phyloP scores from a whole-genome alignment of 2,113 vertebrate species.

The Vidua chalybeata region DNA sequence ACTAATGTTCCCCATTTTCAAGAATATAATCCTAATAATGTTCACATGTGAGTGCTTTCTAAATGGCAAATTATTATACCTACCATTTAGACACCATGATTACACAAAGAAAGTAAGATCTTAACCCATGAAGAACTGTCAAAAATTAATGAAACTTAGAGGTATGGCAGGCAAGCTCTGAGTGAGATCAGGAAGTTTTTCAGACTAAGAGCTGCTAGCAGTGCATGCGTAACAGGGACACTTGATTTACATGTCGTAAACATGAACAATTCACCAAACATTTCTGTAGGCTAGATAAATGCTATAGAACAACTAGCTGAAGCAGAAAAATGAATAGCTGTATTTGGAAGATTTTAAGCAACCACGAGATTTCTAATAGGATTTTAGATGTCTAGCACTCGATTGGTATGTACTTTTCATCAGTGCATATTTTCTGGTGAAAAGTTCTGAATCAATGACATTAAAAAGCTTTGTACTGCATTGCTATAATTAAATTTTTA shows the following conservation, averaged over 20 bases:
- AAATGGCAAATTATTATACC: slow-evolving; percentile 19
- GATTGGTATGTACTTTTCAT: neutral
- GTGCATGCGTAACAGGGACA: neutral
- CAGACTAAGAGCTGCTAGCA: neutral
- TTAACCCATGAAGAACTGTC: neutral
- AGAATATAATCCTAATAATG: neutral
- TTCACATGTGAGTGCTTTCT: slow-evolving; percentile 17
- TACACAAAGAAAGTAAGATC: neutral
- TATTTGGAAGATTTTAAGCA: neutral
- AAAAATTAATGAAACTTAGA: slow-evolving; percentile 9
- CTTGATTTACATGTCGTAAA: neutral
- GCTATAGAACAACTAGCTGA: neutral
- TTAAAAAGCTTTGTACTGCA: neutral
- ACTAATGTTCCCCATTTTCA: slow-evolving; percentile 13
- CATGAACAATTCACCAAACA: neutral
- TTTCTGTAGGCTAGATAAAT: neutral
- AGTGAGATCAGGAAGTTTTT: neutral
- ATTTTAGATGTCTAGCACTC: neutral
- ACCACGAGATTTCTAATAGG: neutral
- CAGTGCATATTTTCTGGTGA: neutral
- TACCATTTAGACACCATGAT: neutral
- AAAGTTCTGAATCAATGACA: neutral
- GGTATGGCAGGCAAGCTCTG: neutral
- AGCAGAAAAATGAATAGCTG: neutral
- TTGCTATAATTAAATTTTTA: neutral